Conservation (phyloP, 2,113 vertebrate genomes). For the Semnornis frantzii region DNA sequence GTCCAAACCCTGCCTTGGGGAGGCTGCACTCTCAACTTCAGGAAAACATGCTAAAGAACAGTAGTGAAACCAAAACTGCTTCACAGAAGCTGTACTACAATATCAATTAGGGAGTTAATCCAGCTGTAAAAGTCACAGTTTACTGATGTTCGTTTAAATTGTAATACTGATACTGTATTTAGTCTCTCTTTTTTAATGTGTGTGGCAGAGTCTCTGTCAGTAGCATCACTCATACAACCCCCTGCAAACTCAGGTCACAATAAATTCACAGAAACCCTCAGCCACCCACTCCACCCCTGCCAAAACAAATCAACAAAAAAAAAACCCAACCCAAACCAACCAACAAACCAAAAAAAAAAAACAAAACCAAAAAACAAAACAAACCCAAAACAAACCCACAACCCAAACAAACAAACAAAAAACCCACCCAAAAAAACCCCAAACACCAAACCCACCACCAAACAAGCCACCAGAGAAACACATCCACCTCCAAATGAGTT, state of each 20-base stretch:
- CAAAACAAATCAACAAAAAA: not conserved
- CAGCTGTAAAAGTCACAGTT: not conserved
- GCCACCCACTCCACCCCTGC: accelerated
- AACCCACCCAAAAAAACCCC: no score
- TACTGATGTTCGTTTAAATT: not conserved
- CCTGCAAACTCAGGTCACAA: not conserved
- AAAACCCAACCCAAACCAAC: no score
- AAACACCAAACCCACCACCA: not conserved
- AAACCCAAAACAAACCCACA: no score
- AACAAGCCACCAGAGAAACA: not conserved
- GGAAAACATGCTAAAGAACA: not conserved
- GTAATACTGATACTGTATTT: not conserved
- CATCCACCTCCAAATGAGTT: not conserved
- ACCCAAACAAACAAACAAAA: no score
- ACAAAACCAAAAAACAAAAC: no score
- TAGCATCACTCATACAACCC: not conserved
- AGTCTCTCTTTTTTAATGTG: not conserved
- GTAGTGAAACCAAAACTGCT: not conserved
- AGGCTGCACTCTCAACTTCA: not conserved
- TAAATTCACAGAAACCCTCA: not conserved
- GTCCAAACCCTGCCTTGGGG: not conserved
- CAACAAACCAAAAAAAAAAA: no score
- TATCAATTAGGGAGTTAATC: not conserved
- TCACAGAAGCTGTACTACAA: not conserved
- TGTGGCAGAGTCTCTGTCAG: not conserved